These are phyloP conservation scores for Tribolium madens DNA, from an alignment of 1,140 invertebrate species.

Conservation along the genomic window DNA sequence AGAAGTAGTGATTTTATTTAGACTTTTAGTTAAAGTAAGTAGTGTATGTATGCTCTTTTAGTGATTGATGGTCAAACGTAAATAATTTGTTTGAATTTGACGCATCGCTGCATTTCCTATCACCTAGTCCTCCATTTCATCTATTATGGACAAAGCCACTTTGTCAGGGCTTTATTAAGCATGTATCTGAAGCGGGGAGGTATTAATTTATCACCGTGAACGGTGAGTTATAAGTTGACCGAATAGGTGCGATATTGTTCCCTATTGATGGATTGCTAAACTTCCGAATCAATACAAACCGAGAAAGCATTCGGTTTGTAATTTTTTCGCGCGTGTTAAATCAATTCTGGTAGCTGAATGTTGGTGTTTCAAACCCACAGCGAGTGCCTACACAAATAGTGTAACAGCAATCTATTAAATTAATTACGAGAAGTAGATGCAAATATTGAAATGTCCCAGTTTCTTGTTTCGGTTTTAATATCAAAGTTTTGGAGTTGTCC, in stretches of 20 bases:
- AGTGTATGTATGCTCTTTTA: background rate
- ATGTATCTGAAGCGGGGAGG: slow-evolving; percentile 4
- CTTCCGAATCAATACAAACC: background rate
- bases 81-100: slow-evolving; percentile 35
- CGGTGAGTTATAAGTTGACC: background rate
- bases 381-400: background rate
- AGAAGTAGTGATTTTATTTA: slow-evolving; percentile 1
- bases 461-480: slow-evolving; percentile 22
- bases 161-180: slow-evolving; percentile 29
- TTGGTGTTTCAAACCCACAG: background rate
- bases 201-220: slow-evolving; percentile 9
- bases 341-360: background rate
- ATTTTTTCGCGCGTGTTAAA: background rate
- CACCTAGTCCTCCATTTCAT: slow-evolving; percentile 28
- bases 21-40: background rate
- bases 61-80: slow-evolving; percentile 23
- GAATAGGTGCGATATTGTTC: background rate
- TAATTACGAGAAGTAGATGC: background rate
- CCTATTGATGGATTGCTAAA: background rate
- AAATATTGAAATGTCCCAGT: slow-evolving; percentile 4
- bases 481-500: background rate
- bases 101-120: slow-evolving; percentile 33
- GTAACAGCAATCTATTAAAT: slow-evolving; percentile 4
- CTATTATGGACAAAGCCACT: slow-evolving; percentile 20
- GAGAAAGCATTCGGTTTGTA: too few species aligned